Conservation (phyloP, 2,113 vertebrate species). For the Hepsetus odoe region DNA sequence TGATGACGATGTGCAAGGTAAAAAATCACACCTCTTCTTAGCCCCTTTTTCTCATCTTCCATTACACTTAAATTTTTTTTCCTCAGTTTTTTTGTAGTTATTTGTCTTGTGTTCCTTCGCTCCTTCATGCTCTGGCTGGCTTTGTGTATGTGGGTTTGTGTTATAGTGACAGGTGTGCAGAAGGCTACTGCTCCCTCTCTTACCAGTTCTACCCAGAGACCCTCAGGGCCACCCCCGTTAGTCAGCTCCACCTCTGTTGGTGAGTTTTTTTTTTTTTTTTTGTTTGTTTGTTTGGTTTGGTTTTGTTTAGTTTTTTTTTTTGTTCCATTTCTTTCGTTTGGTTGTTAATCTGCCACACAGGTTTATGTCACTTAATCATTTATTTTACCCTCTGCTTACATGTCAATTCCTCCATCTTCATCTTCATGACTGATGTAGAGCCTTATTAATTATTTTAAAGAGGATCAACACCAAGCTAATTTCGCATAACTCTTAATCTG, state of each 20-base stretch:
- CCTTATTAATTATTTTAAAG: too few relatives aligned
- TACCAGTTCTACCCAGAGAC: slow-evolving; percentile 59
- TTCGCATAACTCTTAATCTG: too few relatives aligned
- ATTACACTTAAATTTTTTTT: neutral
- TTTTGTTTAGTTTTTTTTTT: neutral
- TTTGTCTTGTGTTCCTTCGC: neutral
- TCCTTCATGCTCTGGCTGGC: neutral
- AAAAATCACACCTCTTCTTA: neutral
- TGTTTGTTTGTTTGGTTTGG: neutral
- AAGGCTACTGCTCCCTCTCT: slow-evolving; percentile 64
- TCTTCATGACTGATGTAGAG: too few relatives aligned
- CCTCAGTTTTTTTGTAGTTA: neutral
- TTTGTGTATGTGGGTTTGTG: slow-evolving; percentile 3
- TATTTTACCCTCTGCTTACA: too few relatives aligned
- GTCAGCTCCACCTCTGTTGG: slow-evolving; percentile 63
- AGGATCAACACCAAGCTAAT: too few relatives aligned
- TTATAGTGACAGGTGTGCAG: slow-evolving; percentile 74
- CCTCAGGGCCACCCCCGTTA: slow-evolving; percentile 53
- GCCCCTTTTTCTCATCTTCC: neutral
- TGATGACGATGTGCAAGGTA: slow-evolving; percentile 80
- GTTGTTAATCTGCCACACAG: neutral
- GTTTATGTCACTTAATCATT: neutral
- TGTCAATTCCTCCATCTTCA: too few relatives aligned
- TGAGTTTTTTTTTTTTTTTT: slow-evolving; percentile 53
- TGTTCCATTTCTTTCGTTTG: neutral